phyloP scores from a whole-genome alignment of 2,888 invertebrate genomes.

The Zaprionus bogoriensis region DNA sequence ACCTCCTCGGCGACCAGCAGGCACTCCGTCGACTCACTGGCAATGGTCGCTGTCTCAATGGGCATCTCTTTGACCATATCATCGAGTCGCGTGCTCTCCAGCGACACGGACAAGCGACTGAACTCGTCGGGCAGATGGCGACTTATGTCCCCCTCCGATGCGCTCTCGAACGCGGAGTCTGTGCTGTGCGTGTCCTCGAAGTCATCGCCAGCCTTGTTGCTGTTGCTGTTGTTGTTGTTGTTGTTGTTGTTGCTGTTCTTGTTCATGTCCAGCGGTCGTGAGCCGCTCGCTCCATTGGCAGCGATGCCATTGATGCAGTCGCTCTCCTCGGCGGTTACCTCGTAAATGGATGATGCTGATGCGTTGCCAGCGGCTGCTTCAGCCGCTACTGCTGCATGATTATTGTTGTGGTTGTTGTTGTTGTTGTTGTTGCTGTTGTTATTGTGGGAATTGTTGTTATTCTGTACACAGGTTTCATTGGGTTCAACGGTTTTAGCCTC shows the following conservation, averaged over 20 bases:
- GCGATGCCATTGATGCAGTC: constrained; percentile 62
- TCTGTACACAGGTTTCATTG: constrained; percentile 73
- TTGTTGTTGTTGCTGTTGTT: constrained; percentile 49
- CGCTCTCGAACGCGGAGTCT: constrained; percentile 82
- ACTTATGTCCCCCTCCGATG: constrained; percentile 82
- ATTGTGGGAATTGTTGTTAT: constrained; percentile 57
- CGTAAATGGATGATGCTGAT: constrained; percentile 56
- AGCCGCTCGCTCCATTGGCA: constrained; percentile 37
- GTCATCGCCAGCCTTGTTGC: constrained; percentile 72
- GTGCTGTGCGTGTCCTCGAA: constrained; percentile 81
- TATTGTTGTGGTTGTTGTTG: constrained; percentile 54
- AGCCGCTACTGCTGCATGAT: constrained; percentile 17
- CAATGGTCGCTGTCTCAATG: constrained; percentile 81
- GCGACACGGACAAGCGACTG: constrained; percentile 74
- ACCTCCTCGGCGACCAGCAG: constrained; percentile 63
- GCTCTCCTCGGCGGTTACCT: constrained; percentile 77
- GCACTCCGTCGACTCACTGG: constrained; percentile 80
- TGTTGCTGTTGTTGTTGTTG: constrained; percentile 79
- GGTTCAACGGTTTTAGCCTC: constrained; percentile 73
- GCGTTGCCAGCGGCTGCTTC: constrained; percentile 18
- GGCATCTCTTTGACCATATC: constrained; percentile 75
- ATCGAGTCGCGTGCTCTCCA: constrained; percentile 78
- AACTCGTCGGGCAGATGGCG: constrained; percentile 81
- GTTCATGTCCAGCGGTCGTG: constrained; percentile 78
- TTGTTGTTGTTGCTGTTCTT: constrained; percentile 74